A percentile compares a stretch with the other conserved stretches of the same genome.
Conservation (phyloP, 2,888 invertebrate genomes). For the Synanthedon formicaeformis region DNA sequence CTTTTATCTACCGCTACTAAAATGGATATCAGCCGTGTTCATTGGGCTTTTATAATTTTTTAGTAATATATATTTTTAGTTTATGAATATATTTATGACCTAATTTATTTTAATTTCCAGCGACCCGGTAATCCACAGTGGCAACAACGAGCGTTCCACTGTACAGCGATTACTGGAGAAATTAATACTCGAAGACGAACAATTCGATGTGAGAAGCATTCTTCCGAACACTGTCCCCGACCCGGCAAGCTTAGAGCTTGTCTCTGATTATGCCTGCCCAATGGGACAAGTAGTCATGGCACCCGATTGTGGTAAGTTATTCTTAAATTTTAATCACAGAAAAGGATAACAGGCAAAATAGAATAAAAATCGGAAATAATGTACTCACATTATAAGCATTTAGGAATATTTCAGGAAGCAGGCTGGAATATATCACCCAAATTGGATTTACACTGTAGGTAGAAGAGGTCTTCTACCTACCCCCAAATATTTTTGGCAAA, state of each 20-base stretch:
- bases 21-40: too few species aligned
- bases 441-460: too few species aligned
- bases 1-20: too few species aligned
- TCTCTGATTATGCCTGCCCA: slow-evolving; percentile 93
- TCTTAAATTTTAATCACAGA: not conserved
- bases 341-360: not conserved
- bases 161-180: slow-evolving; percentile 88
- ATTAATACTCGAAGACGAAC: slow-evolving; percentile 92
- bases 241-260: slow-evolving; percentile 86
- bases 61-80: too few species aligned
- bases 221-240: slow-evolving; percentile 95
- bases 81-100: too few species aligned
- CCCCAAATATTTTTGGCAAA: too few species aligned
- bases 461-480: too few species aligned
- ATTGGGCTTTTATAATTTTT: too few species aligned
- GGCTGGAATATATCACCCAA: too few species aligned
- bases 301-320: slow-evolving; percentile 85
- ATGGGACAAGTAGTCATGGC: slow-evolving; percentile 94
- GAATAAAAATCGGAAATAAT: not conserved
- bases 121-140: slow-evolving; percentile 89
- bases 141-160: slow-evolving; percentile 87
- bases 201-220: slow-evolving; percentile 92
- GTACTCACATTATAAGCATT: not conserved
- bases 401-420: not conserved
- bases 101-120: slow-evolving; percentile 46